These are phyloP conservation scores for Pandemis cinnamomeana DNA, from an alignment of 2,888 invertebrate species.

Conservation along the genomic window DNA sequence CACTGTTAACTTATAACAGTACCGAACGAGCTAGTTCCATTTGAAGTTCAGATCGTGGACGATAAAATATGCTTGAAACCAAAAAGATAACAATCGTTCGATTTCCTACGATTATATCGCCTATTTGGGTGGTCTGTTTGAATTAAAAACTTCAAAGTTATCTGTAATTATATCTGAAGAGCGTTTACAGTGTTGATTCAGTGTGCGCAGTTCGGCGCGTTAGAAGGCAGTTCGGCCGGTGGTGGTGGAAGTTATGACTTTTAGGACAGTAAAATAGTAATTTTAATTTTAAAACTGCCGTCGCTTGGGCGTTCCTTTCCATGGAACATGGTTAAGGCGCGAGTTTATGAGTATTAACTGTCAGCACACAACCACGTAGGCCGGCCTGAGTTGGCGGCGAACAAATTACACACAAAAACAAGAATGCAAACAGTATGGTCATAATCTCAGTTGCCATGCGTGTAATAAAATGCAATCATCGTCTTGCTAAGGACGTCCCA, in stretches of 20 bases:
- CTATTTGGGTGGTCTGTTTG: conserved; percentile 18
- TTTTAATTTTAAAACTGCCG: conserved; percentile 35
- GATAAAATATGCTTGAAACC: not conserved
- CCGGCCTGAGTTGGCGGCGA: conserved; percentile 45
- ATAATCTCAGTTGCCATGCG: conserved; percentile 1
- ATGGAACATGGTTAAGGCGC: conserved; percentile 39
- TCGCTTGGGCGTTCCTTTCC: conserved; percentile 33
- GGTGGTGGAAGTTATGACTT: conserved; percentile 12
- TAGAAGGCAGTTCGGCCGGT: conserved; percentile 6
- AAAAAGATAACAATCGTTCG: conserved; percentile 7
- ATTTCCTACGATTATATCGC: conserved; percentile 15
- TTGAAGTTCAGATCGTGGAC: not conserved
- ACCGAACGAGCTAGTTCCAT: not conserved
- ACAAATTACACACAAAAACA: conserved; percentile 29
- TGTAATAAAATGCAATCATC: conserved; percentile 21
- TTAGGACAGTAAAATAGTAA: conserved; percentile 27
- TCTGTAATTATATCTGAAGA: conserved; percentile 13
- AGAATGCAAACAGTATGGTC: conserved; percentile 18
- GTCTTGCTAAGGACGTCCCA: not conserved
- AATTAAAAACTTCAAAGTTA: conserved; percentile 14
- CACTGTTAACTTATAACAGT: not conserved
- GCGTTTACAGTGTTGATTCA: conserved; percentile 4
- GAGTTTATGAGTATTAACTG: conserved; percentile 49
- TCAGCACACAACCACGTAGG: conserved; percentile 52
- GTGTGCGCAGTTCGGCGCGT: conserved; percentile 11